A percentile compares a stretch with the other conserved stretches of the same genome.
These are phyloP conservation scores for Corynorhinus townsendii DNA, from an alignment of 2,113 vertebrate genomes.

Conservation along the genomic window DNA sequence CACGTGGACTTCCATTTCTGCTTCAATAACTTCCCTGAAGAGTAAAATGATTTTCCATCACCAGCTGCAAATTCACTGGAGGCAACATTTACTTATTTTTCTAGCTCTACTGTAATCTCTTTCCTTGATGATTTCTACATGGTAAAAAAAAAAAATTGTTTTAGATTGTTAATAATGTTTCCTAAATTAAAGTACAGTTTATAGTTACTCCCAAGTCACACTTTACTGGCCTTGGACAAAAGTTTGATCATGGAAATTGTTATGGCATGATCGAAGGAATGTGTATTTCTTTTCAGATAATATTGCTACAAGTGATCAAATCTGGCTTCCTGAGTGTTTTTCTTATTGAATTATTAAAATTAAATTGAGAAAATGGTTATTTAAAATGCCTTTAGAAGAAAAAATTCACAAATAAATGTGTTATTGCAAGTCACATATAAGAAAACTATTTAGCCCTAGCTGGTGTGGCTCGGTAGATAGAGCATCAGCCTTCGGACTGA, in stretches of 20 bases:
- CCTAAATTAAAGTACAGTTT: not conserved
- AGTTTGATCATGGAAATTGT: not conserved
- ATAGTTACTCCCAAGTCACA: not conserved
- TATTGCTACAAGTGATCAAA: not conserved
- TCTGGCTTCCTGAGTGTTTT: not conserved
- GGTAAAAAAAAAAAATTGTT: not conserved
- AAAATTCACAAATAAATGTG: not conserved
- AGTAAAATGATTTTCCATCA: conserved; percentile 9
- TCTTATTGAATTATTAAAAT: not conserved
- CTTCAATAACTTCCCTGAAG: not conserved
- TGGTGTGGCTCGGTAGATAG: not conserved
- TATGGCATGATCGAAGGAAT: not conserved
- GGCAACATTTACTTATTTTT: not conserved
- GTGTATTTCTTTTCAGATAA: not conserved
- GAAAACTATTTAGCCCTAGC: not conserved
- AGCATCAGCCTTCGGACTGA: not conserved
- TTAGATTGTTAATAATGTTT: not conserved
- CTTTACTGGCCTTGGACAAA: not conserved
- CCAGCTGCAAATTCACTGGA: not conserved
- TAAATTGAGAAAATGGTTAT: not conserved
- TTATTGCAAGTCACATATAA: not conserved
- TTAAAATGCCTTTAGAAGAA: not conserved
- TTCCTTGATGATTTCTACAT: not conserved
- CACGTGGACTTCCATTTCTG: not conserved
- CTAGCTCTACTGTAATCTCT: not conserved